phyloP scores from a whole-genome alignment of 2,888 invertebrate species.

The Eristalis pertinax region DNA sequence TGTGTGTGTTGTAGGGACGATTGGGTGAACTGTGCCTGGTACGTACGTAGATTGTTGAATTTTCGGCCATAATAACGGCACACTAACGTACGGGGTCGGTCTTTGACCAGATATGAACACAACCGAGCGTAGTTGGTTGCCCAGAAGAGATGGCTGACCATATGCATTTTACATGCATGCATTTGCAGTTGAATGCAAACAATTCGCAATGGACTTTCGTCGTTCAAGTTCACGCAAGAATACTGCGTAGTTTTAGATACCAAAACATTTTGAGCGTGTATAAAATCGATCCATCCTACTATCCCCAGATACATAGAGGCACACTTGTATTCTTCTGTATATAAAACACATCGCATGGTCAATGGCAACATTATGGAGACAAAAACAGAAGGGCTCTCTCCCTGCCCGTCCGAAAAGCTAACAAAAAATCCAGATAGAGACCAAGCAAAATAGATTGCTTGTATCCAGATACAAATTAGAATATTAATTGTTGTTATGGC shows the following conservation, averaged over 20 bases:
- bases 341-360: constrained; percentile 68
- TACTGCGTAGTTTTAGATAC: constrained; percentile 25
- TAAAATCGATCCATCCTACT: constrained; percentile 58
- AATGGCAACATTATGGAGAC: constrained; percentile 69
- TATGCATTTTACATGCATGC: constrained; percentile 14
- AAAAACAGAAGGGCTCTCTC: constrained; percentile 51
- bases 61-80: constrained; percentile 50
- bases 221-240: constrained; percentile 71
- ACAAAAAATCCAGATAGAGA: constrained; percentile 26
- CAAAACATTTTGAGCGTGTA: constrained; percentile 27
- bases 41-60: constrained; percentile 29
- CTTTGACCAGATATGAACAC: constrained; percentile 57
- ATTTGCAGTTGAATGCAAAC: constrained; percentile 59
- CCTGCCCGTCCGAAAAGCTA: constrained; percentile 2
- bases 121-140: constrained; percentile 39
- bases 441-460: constrained; percentile 69
- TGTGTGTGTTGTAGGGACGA: too few species aligned
- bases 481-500: constrained; percentile 73
- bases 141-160: constrained; percentile 5
- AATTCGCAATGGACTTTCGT: constrained; percentile 60
- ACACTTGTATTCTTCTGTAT: constrained; percentile 1
- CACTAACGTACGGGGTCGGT: constrained; percentile 40
- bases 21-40: too few species aligned
- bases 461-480: constrained; percentile 72
- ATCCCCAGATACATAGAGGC: constrained; percentile 43